A percentile compares a stretch with the other conserved stretches of the same genome.
Conservation (phyloP, 2,113 vertebrate species). For the Neolamprologus sp. region DNA sequence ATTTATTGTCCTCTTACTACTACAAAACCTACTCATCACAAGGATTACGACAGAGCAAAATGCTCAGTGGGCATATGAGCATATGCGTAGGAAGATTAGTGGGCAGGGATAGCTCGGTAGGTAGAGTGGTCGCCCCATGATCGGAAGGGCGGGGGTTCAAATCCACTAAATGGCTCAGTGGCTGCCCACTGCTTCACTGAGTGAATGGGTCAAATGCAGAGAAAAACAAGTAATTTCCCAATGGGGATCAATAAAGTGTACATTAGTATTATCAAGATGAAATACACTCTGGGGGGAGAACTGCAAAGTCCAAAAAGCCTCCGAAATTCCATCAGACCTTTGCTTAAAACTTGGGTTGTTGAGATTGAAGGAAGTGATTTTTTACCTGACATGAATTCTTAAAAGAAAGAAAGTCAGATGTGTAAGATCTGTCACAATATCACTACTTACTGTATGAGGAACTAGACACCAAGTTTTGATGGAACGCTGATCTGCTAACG, state of each 20-base stretch:
- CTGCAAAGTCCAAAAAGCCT: neutral
- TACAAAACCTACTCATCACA: fast-evolving
- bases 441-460: neutral
- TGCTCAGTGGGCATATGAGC: neutral
- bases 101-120: neutral
- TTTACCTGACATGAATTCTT: neutral
- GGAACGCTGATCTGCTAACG: neutral
- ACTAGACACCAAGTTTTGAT: neutral
- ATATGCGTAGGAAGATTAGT: fast-evolving
- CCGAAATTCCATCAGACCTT: fast-evolving
- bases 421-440: neutral
- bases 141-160: fast-evolving
- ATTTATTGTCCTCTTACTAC: neutral
- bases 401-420: neutral
- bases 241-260: neutral
- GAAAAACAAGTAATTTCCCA: neutral
- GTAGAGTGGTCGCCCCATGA: fast-evolving
- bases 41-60: neutral
- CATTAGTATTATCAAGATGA: neutral
- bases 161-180: neutral
- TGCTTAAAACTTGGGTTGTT: fast-evolving
- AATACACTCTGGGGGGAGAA: neutral
- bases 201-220: neutral
- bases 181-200: too few relatives aligned
- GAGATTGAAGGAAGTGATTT: neutral